A percentile compares a stretch with the other conserved stretches of the same genome.
Conservation (phyloP, 2,888 invertebrate species). For the Venustoraphidia nigricollis region DNA sequence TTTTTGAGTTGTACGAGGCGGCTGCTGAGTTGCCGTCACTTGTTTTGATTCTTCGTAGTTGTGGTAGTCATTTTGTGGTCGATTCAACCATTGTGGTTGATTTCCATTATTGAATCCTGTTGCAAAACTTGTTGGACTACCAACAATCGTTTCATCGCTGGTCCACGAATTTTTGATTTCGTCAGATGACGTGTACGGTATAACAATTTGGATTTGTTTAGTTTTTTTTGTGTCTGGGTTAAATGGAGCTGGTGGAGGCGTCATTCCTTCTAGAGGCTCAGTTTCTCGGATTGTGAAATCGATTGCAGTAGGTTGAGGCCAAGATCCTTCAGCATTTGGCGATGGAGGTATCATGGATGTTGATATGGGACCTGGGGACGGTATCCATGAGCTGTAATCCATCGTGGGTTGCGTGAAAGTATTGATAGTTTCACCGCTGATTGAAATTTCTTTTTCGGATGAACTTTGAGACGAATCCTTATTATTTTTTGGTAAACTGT, state of each 20-base stretch:
- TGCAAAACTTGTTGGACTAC: no score
- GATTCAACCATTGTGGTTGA: conserved; percentile 18
- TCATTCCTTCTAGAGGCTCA: conserved; percentile 10
- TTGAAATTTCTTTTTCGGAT: conserved; percentile 17
- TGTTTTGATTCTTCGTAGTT: conserved; percentile 33
- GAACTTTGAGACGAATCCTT: conserved; percentile 2
- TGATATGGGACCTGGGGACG: conserved; percentile 13
- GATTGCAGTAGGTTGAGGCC: conserved; percentile 7
- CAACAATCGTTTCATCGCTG: no score
- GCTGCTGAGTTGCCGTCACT: conserved; percentile 24
- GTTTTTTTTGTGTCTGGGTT: conserved; percentile 27
- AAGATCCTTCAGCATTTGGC: conserved; percentile 7
- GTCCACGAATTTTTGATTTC: no score
- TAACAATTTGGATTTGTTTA: conserved; percentile 62
- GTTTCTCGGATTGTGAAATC: conserved; percentile 6
- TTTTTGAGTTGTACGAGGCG: conserved; percentile 18
- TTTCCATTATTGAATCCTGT: no score
- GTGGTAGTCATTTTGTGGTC: conserved; percentile 30
- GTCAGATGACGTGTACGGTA: conserved; percentile 50
- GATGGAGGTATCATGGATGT: conserved; percentile 20
- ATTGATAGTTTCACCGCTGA: conserved; percentile 21
- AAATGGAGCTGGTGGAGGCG: conserved; percentile 7
- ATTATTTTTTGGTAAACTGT: conserved; percentile 1
- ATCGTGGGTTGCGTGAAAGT: conserved; percentile 18
- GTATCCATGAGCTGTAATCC: conserved; percentile 19